These are phyloP conservation scores for Pachypanchax playfairii DNA, from an alignment of 2,113 vertebrate species.

Conservation along the genomic window DNA sequence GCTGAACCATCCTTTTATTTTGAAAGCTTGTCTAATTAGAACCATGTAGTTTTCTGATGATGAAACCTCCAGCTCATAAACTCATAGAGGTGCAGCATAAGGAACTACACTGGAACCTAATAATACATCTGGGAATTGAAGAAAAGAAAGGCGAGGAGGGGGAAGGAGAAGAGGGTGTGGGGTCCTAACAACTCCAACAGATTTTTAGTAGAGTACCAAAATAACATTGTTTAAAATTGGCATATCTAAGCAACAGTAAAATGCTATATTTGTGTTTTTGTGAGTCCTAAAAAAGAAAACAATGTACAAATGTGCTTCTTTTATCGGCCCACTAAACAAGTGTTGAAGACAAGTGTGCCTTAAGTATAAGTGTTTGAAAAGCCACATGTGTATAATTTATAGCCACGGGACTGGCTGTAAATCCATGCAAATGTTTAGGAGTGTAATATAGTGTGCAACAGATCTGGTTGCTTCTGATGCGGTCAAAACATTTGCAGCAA, in stretches of 20 bases:
- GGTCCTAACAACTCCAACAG: background rate
- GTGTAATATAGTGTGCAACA: slow-evolving; percentile 4
- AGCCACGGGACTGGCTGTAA: slow-evolving; percentile 13
- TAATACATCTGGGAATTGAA: too few species aligned
- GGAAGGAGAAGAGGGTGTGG: too few species aligned
- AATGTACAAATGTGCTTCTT: slow-evolving; percentile 1
- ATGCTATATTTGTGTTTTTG: background rate
- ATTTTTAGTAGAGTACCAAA: background rate
- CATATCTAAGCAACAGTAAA: background rate
- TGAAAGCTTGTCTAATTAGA: too few species aligned
- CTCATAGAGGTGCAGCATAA: too few species aligned
- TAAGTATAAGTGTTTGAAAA: slow-evolving; percentile 16
- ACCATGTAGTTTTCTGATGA: too few species aligned
- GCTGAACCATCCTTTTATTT: too few species aligned
- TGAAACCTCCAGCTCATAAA: too few species aligned
- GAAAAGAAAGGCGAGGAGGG: too few species aligned
- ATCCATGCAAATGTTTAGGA: slow-evolving; percentile 17
- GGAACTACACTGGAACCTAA: too few species aligned
- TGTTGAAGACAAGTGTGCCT: slow-evolving; percentile 2
- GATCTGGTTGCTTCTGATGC: slow-evolving; percentile 17
- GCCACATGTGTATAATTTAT: slow-evolving; percentile 32
- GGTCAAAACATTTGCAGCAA: slow-evolving; percentile 14
- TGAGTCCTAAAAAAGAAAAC: background rate
- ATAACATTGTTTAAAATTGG: background rate
- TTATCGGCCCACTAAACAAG: background rate